Evolutionary conservation across 2,888 invertebrate genomes (phyloP), one percentile per base, ranked within the genome.

Genomic region (Lobophora halterata): DNA sequence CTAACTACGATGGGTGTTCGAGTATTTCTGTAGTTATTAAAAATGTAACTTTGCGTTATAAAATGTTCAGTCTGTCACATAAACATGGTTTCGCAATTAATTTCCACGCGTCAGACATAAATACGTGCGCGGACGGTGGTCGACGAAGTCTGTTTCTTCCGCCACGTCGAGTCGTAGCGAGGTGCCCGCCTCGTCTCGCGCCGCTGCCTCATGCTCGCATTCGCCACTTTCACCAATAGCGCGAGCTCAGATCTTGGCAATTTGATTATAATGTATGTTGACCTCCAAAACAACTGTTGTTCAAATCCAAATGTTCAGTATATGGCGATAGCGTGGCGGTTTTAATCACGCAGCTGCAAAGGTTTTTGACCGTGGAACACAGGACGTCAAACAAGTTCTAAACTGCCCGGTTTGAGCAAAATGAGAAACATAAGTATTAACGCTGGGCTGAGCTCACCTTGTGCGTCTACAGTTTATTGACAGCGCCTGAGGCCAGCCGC

Each of bases 391-490:
- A 60, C 64, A 58, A 64, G 65, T 67, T 67, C 47, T 44, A 43
- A 62, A 51, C 45, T 35, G 42, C 47, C 10, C n/a, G n/a, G n/a
- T n/a, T n/a, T 34, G 58, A 68, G 66, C 62, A 77, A 79, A 79
- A 79, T 63, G 66, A 74, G 64, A 60, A 55, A 64, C 58, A 57
- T 42, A 38, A 16, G 35, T 44, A 52, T 52, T n/a, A n/a, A n/a
- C n/a, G n/a, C n/a, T 55, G 61, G 58, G 57, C 41, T 49, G 69
- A 68, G 69, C 76, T 82, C 78, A 79, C 79, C 78, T 82, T 73
- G 79, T 69, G 60, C 73, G 67, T 64, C 61, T 65, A 77, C 77
- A 85, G 86, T 86, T 86, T 86, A 85, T 82, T 86, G 86, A 86
- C 86, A 80, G 85, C 64, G 83, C 79, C 74, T 52, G 67, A 60